Conservation (phyloP, 2,888 invertebrate genomes). For the Conus canariensis region DNA sequence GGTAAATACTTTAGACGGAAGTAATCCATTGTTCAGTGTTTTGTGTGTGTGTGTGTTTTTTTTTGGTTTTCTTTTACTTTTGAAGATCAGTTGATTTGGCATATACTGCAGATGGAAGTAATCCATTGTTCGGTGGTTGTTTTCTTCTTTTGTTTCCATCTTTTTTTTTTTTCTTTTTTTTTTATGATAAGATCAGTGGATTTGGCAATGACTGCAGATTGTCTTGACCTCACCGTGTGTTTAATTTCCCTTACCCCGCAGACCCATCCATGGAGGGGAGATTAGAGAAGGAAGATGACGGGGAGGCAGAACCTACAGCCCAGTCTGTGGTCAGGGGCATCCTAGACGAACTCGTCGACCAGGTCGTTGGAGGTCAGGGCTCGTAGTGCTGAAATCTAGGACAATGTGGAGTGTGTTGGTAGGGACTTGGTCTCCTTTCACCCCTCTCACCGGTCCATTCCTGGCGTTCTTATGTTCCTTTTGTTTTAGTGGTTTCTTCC, state of each 20-base stretch:
- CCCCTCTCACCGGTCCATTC: background rate
- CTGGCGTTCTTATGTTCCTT: background rate
- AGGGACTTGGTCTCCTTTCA: background rate
- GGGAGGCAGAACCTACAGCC: conserved; percentile 32
- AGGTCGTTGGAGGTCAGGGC: conserved; percentile 39
- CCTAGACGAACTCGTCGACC: conserved; percentile 40
- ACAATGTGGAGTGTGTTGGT: background rate
- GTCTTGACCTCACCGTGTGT: too few species aligned
- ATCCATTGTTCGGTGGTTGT: too few species aligned
- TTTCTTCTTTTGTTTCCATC: too few species aligned
- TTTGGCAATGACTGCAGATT: too few species aligned
- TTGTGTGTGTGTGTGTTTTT: too few species aligned
- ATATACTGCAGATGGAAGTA: too few species aligned
- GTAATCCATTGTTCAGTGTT: too few species aligned
- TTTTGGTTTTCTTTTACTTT: too few species aligned
- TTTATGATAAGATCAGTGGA: too few species aligned
- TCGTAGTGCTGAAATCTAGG: background rate
- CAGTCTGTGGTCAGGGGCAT: conserved; percentile 42
- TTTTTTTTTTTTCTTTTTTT: too few species aligned
- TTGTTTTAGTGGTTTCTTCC: background rate
- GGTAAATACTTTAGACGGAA: too few species aligned
- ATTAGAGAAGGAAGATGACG: background rate
- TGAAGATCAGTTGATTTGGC: too few species aligned
- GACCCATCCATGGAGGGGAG: background rate
- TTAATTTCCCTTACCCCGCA: background rate